Conservation (phyloP, 2,797 vertebrate species). For the Buphagus erythrorhynchus region DNA sequence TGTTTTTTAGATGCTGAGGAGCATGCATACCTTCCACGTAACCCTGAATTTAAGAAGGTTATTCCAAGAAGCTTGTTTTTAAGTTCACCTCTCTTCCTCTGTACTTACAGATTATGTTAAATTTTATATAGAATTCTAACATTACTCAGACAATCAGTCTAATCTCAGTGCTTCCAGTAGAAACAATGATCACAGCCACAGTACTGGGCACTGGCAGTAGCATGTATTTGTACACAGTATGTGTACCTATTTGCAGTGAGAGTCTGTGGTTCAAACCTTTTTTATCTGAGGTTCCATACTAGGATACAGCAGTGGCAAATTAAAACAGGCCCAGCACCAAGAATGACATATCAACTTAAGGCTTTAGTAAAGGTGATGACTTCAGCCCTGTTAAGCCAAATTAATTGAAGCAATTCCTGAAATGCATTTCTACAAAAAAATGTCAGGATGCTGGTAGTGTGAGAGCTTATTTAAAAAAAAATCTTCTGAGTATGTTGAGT, state of each 20-base stretch:
- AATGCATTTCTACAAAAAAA: background rate
- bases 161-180: background rate
- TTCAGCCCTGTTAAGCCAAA: background rate
- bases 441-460: background rate
- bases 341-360: background rate
- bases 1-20: background rate
- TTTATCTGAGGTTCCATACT: background rate
- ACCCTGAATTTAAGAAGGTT: background rate
- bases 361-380: background rate
- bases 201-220: background rate
- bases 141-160: background rate
- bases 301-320: background rate
- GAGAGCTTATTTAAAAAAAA: background rate
- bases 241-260: background rate
- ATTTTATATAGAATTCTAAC: background rate
- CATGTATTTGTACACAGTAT: background rate
- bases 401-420: background rate
- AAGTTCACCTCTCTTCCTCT: background rate
- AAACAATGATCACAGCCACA: background rate
- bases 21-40: background rate
- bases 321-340: background rate
- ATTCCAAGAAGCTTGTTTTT: background rate
- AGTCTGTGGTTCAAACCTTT: background rate
- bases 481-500: background rate
- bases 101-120: background rate